Base-by-base conservation (phyloP, 2,797 vertebrate species). In the Orestias chungarensis region DNA sequence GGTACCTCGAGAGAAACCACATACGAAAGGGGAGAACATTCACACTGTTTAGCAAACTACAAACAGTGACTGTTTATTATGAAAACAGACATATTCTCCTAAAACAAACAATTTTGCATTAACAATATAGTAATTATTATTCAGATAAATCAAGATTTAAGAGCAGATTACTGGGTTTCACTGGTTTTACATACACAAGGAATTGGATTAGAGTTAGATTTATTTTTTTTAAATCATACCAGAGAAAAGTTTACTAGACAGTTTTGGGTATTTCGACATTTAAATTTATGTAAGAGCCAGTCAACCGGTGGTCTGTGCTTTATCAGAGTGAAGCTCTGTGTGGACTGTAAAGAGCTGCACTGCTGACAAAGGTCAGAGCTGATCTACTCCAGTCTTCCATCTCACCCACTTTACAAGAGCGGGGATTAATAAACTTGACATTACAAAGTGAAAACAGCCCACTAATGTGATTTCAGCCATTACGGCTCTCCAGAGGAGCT, bases 401-500 rank as follows among this genome's bases (percentile, higher is more conserved):
- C 73, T 88, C 81, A 86, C 87, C 84, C 80, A 82, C 85, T 92
- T 87, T 79, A 79, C 76, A 80, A 65, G 71, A n/a, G 71, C 59
- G 47, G 65, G 78, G 66, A 83, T 90, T 86, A 89, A 89, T 89
- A 92, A 91, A 79, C 76, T 81, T 86, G 85, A 83, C 84, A 87
- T 83, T 86, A 88, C 83, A 88, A 90, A 86, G 86, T 91, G 88
- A 87, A 83, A 90, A 89, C 70, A 83, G 68, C 35, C 61, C 65
- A 14, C 80, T 89, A 85, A 92, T 89, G 77, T 82, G 69, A 90
- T 92, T 88, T 81, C 29, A 38, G 73, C 75, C 73, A 61, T 83
- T 85, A 84, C 52, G 69, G 81, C 57, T 82, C 82, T 87, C 80
- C 0, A n/a, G 65, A 86, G 84, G 73, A 25, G 47, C 68, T 87